A percentile compares a stretch with the other conserved stretches of the same genome.
phyloP scores from a whole-genome alignment of 2,113 vertebrate species.

The Pituophis catenifer region DNA sequence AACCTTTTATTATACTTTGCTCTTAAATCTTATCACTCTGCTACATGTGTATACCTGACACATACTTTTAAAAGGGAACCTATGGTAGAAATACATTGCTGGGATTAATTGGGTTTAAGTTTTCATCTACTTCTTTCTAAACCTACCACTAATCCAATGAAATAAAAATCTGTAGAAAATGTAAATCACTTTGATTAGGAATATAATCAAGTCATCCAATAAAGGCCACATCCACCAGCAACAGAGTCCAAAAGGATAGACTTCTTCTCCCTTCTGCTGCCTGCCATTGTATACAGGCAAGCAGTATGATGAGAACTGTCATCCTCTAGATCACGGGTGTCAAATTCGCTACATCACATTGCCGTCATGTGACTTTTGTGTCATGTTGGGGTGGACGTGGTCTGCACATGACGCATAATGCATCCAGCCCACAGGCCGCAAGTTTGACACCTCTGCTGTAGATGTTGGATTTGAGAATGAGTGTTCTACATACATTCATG shows the following conservation, averaged over 20 bases:
- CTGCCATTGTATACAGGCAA: neutral
- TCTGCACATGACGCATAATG: rapidly evolving
- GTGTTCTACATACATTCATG: neutral
- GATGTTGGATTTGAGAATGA: neutral
- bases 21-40: neutral
- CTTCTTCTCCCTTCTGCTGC: slow-evolving; percentile 1
- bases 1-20: slow-evolving; percentile 6
- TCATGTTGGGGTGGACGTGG: neutral
- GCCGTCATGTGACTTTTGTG: rapidly evolving
- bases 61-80: neutral
- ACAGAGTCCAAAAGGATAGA: neutral
- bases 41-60: neutral
- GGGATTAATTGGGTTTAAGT: slow-evolving; percentile 6
- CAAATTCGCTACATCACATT: rapidly evolving
- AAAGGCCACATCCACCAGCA: neutral
- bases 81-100: neutral
- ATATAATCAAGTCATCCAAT: neutral
- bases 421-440: neutral
- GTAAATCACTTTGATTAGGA: neutral
- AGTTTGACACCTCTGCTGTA: neutral
- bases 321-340: neutral
- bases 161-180: neutral
- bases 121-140: slow-evolving; percentile 1
- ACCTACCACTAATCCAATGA: neutral
- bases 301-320: neutral